A percentile compares a stretch with the other conserved stretches of the same genome.
phyloP scores from a whole-genome alignment of 2,888 invertebrate genomes.

The Agrochola lychnidis region DNA sequence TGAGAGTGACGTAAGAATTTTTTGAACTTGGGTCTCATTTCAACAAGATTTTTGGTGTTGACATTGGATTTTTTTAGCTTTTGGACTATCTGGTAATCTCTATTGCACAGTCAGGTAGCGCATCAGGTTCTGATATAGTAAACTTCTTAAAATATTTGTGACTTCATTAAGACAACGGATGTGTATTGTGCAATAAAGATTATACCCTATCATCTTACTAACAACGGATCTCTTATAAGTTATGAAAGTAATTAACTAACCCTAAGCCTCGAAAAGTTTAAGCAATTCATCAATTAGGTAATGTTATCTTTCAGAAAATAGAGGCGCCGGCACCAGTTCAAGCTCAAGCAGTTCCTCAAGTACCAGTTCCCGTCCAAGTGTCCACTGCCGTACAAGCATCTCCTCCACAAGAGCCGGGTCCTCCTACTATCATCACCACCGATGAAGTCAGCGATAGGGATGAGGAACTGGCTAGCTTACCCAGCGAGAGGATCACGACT shows the following conservation, averaged over 20 bases:
- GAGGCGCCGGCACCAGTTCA: constrained; percentile 66
- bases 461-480: constrained; percentile 60
- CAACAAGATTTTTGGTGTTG: not conserved
- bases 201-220: not conserved
- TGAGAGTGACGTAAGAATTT: constrained; percentile 67
- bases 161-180: not conserved
- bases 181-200: not conserved
- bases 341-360: constrained; percentile 37
- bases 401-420: constrained; percentile 37
- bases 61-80: not conserved
- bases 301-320: constrained; percentile 67
- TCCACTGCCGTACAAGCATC: constrained; percentile 60
- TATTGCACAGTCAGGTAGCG: not conserved
- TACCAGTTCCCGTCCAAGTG: constrained; percentile 52
- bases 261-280: not conserved
- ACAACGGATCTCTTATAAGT: not conserved
- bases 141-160: not conserved
- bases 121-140: not conserved
- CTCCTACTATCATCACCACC: constrained; percentile 23
- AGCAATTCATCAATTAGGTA: not conserved
- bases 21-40: not conserved
- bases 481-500: constrained; percentile 61
- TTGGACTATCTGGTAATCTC: not conserved
- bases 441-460: constrained; percentile 62
- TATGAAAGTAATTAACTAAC: not conserved